phyloP scores from a whole-genome alignment of 2,797 vertebrate species.

The Sparidentex hasta region DNA sequence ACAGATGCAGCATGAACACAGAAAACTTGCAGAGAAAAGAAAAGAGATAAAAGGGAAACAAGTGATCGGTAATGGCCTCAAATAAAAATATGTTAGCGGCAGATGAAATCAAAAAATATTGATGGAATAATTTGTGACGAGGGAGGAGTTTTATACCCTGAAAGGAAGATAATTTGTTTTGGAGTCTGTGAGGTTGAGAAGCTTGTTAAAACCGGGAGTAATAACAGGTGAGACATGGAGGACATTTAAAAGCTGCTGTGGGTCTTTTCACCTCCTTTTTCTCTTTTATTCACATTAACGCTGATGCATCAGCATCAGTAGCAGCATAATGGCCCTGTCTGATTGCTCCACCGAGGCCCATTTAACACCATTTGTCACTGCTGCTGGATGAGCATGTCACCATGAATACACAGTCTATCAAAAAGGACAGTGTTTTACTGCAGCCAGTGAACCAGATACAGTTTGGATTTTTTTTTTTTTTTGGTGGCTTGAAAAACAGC shows the following conservation, averaged over 20 bases:
- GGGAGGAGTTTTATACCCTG: neutral
- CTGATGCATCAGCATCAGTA: conserved; percentile 42
- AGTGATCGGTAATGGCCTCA: neutral
- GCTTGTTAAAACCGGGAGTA: conserved; percentile 17
- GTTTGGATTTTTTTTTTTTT: neutral
- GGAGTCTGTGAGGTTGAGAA: neutral
- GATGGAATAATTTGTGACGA: neutral
- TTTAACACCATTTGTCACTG: conserved; percentile 39
- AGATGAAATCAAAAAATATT: neutral
- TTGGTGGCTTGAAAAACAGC: neutral
- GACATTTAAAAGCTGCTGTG: conserved; percentile 39
- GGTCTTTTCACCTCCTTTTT: conserved; percentile 12
- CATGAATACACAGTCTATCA: conserved; percentile 9
- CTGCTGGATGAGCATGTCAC: neutral
- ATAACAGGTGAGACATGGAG: conserved; percentile 25
- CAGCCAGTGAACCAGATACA: neutral
- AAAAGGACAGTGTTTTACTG: conserved; percentile 5
- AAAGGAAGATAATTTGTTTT: neutral
- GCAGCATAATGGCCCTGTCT: neutral
- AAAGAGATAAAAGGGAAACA: neutral
- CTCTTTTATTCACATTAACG: conserved; percentile 42
- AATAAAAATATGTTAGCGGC: neutral
- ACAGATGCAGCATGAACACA: neutral
- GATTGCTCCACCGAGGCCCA: conserved; percentile 42
- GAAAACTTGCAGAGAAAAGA: neutral